Conservation (phyloP, 23 tunicate species). For the Diplosoma virens region DNA sequence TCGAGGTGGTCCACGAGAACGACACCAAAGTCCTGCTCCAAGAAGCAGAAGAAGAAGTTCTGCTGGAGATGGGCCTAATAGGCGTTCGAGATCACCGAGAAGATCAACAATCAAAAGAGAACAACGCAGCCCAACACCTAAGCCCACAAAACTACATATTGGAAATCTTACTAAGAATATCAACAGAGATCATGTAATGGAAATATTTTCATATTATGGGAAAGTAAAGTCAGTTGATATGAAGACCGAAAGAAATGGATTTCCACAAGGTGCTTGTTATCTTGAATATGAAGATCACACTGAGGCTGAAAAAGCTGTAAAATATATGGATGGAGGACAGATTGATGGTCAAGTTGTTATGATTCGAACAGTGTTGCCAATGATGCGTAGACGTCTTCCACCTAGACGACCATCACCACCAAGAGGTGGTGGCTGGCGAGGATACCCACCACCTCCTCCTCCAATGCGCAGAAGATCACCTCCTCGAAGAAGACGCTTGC, state of each 20-base stretch:
- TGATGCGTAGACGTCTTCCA: constrained; percentile 44
- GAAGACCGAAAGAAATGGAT: constrained; percentile 57
- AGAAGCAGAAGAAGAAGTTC: constrained; percentile 30
- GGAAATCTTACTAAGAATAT: constrained; percentile 85
- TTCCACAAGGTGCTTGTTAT: constrained; percentile 69
- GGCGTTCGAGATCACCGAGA: constrained; percentile 75
- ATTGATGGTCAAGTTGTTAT: constrained; percentile 92
- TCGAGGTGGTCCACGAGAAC: constrained; percentile 49
- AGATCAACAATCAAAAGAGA: constrained; percentile 50
- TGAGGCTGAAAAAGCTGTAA: constrained; percentile 91
- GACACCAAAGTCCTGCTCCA: constrained; percentile 43
- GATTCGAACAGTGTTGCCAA: constrained; percentile 65
- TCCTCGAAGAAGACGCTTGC: constrained; percentile 54
- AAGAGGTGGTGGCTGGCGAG: constrained; percentile 35
- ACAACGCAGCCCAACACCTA: constrained; percentile 71
- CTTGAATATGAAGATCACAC: constrained; percentile 87
- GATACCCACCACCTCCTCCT: constrained; percentile 60
- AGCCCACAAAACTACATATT: constrained; percentile 78
- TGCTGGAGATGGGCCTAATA: constrained; percentile 32
- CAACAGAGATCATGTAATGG: constrained; percentile 80
- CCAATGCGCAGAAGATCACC: constrained; percentile 60
- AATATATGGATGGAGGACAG: constrained; percentile 96
- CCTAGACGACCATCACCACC: constrained; percentile 64
- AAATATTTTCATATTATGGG: constrained; percentile 88
- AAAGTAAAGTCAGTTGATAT: constrained; percentile 81